A percentile compares a stretch with the other conserved stretches of the same genome.
Evolutionary conservation across 2,113 vertebrate genomes (phyloP).

Genomic region (Xiphophorus hellerii): DNA sequence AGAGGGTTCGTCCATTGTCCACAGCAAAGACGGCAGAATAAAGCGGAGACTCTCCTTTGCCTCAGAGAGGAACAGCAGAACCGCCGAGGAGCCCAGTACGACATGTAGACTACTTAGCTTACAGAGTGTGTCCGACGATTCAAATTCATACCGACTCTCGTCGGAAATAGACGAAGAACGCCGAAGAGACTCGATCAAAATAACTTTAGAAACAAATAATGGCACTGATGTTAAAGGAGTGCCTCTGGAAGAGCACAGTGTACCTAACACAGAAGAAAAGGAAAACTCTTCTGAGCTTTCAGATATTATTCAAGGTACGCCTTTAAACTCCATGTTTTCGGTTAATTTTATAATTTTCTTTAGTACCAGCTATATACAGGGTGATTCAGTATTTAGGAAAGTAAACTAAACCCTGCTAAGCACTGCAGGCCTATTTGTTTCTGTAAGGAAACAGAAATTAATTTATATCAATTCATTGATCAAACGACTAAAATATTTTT

Average conservation of each 20-base stretch:
- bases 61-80: background rate
- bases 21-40: background rate
- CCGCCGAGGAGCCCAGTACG: background rate
- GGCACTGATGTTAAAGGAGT: background rate
- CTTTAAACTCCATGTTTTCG: background rate
- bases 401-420: no score
- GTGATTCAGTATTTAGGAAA: no score
- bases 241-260: background rate
- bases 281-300: constrained; percentile 33
- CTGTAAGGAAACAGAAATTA: no score
- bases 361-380: no score
- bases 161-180: constrained; percentile 22
- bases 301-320: constrained; percentile 16
- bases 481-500: no score
- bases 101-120: background rate
- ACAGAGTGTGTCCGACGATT: constrained; percentile 35
- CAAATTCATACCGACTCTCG: background rate
- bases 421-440: no score
- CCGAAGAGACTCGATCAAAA: background rate
- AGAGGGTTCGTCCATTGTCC: background rate
- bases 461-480: no score
- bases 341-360: no score
- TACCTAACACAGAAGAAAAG: constrained; percentile 25
- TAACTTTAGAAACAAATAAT: background rate
- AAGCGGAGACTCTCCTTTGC: constrained; percentile 15